Base-by-base conservation (phyloP, 2,888 invertebrate genomes). In the Agapetus fuscipes region DNA sequence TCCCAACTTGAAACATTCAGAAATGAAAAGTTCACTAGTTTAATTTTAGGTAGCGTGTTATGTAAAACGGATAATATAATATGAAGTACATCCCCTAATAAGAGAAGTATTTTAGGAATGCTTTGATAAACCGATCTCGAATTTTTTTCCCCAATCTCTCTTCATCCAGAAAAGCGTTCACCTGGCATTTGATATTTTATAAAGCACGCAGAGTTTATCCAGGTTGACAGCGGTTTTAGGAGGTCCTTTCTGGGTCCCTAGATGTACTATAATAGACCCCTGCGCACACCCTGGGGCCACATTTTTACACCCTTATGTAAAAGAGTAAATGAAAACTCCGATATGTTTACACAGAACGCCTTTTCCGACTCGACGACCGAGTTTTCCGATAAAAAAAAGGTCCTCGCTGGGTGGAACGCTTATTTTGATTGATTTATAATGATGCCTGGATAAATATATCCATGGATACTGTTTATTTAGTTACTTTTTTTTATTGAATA, bases 191-290 rank as follows among this genome's bases (percentile, higher is more conserved):
- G n/a, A n/a, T n/a, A n/a, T n/a, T n/a, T n/a, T n/a, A n/a, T n/a
- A n/a, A n/a, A 37, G n/a, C 17, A 37, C 34, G 37, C 42, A 33
- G 12, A 25, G 34, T 33, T 46, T 43, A 46, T 40, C 37, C 46
- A 12, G 17, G 34, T 37, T 25, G 39, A 41, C 41, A 41, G 38
- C 26, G 31, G 39, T 43, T 41, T 43, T 46, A 41, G 25, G 43
- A 26, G 43, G 38, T 31, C 31, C 37, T 10, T n/a, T n/a, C n/a
- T n/a, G n/a, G n/a, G 34, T 33, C 30, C 34, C 30, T 33, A 36
- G 43, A 46, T 43, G 41, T 24, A 46, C 41, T n/a, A 43, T 41
- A 43, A 43, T 41, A 36, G 46, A 34, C 17, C 28, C 29, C 36
- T 34, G 25, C 25, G 41, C 31, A 37, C 37, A 41, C 40, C 29